A percentile compares a stretch with the other conserved stretches of the same genome.
These are phyloP conservation scores for Limnodromus scolopaceus DNA, from an alignment of 2,797 vertebrate genomes.

Conservation along the genomic window DNA sequence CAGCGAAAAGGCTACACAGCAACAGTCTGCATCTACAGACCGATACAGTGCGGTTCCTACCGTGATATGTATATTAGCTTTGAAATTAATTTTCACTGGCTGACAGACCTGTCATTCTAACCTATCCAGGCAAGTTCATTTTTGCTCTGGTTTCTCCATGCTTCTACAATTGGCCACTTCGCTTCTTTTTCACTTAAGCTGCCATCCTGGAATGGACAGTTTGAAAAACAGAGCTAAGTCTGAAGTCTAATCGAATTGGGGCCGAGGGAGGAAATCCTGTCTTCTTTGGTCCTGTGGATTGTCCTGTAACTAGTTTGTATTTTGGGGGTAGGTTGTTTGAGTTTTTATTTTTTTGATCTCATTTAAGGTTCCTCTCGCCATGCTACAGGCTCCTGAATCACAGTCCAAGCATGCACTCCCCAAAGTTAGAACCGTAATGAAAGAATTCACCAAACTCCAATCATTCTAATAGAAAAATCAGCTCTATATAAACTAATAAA, in stretches of 20 bases:
- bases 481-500: neutral
- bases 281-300: neutral
- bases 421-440: neutral
- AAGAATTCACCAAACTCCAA: neutral
- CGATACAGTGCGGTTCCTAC: fast-evolving
- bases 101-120: neutral
- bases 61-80: neutral
- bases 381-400: neutral
- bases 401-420: neutral
- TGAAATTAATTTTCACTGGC: neutral
- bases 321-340: neutral
- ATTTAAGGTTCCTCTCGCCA: neutral
- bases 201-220: neutral
- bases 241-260: neutral
- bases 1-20: neutral
- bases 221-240: neutral
- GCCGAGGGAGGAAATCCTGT: neutral
- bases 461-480: conserved; percentile 1
- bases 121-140: neutral
- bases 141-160: neutral
- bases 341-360: neutral
- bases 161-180: neutral
- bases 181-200: neutral
- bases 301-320: neutral
- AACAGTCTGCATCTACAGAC: neutral